Evolutionary conservation across 2,113 vertebrate species (phyloP).

Genomic region (Crotalus horridus): DNA sequence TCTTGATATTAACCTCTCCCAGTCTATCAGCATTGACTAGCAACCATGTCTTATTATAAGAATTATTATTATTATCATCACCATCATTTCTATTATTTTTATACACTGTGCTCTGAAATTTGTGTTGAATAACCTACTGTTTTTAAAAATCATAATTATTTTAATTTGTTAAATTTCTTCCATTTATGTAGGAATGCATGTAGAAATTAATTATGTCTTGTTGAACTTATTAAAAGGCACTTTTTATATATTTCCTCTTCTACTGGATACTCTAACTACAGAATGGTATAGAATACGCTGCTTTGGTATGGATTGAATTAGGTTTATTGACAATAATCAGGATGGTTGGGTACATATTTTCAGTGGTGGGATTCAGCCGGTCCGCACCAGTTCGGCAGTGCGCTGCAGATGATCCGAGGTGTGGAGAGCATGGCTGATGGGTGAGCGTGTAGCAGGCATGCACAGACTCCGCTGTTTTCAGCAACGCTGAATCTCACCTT

Average conservation of each 20-base stretch:
- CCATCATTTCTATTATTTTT: not conserved
- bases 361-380: too few relatives aligned
- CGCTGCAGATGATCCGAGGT: too few relatives aligned
- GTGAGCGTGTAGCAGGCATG: too few relatives aligned
- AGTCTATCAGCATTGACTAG: too few relatives aligned
- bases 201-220: not conserved
- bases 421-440: too few relatives aligned
- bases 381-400: too few relatives aligned
- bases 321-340: not conserved
- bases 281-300: not conserved
- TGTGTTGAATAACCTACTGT: not conserved
- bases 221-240: not conserved
- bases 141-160: conserved; percentile 26
- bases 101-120: not conserved
- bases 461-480: too few relatives aligned
- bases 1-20: too few relatives aligned
- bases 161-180: not conserved
- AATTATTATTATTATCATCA: not conserved
- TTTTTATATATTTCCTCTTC: not conserved
- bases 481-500: not conserved
- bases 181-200: not conserved
- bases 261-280: not conserved
- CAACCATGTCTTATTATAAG: not conserved
- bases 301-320: not conserved
- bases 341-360: not conserved